Evolutionary conservation across 2,888 invertebrate genomes (phyloP), one percentile per base, ranked within the genome.

Genomic region (Agriopis leucophaearia): DNA sequence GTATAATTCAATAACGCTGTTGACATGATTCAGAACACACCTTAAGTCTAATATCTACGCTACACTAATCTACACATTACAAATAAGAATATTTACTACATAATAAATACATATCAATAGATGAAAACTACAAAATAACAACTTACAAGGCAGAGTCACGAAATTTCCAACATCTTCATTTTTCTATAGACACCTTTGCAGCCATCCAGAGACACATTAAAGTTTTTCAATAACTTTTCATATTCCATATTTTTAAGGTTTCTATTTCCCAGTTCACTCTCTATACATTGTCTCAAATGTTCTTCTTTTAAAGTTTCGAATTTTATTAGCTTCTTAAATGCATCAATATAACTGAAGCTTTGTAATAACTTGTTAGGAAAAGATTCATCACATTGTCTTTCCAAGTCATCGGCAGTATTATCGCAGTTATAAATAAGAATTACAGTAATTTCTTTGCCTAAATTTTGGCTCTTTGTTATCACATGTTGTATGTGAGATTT

Each of bases 141-240:
- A 45, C 27, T 12, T 56, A 64, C 38, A 18, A 57, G 56, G 10
- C 10, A 38, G 12, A 50, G 70, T 72, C 75, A 75, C 60, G 65
- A 78, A 45, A 70, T 71, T 15, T 66, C 73, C 74, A 91, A 75
- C 72, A 88, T 83, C 70, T 89, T 91, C 64, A 93, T 87, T 83
- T 91, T 94, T 63, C 83, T 85, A 71, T 91, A 81, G 40, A 94
- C 93, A 73, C 92, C 88, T 88, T 94, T 94, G 78, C 94, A 94
- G 36, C 94, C 94, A 83, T 94, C 91, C 51, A 81, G 63, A 3
- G 83, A 74, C 1, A 91, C 91, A 85, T 92, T 84, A 73, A 94
- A 93, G 72, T 89, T 85, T 74, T 85, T 88, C 47, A 87, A 67
- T 40, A 94, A 72, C 55, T 80, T 81, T 12, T 79, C 70, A 64